Evolutionary conservation across 2,797 vertebrate genomes (phyloP), one percentile per base, ranked within the genome.

Genomic region (Pseudochirops cupreus): DNA sequence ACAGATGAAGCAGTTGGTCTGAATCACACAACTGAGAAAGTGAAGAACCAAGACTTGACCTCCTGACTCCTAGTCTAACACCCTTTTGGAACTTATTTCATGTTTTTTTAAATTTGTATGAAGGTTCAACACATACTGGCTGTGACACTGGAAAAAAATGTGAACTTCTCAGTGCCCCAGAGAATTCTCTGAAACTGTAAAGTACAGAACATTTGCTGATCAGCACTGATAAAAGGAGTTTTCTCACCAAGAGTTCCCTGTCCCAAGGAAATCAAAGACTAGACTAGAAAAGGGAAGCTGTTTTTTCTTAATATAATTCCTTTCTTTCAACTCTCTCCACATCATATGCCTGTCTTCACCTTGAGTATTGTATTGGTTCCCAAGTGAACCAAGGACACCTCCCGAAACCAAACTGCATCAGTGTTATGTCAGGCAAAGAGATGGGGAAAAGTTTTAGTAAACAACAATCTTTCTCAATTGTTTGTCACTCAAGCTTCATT

Each of bases 281-380:
- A 67, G 13, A 33, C 4, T 12, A n/a, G 59, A 67, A n/a, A 67
- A 67, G 59, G 59, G 31, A 67, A 67, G 59, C 12, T 54, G 53
- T 46, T 92, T 91, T 94, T 91, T 26, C 57, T 94, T 62, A 94
- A 92, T 92, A 91, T 94, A 90, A 58, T 56, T 90, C 14, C 29
- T 92, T 96, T 90, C 54, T 93, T 13, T 93, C 58, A 91, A 33
- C 55, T 62, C 31, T 39, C 31, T 96, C 56, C 92, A 59, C 10
- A 95, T 91, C 59, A 67, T 91, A 52, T 94, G 59, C 53, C 53
- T 26, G 21, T 89, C 92, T 87, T 91, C 93, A 91, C 39, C n/a
- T 90, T 54, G 12, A 95, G 82, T 26, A 13, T 18, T 55, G 4
- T 90, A 2, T 82, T 39, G 56, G 10, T 92, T 95, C 94, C 95